phyloP scores from a whole-genome alignment of 2,113 vertebrate species.

The Salvator merianae region DNA sequence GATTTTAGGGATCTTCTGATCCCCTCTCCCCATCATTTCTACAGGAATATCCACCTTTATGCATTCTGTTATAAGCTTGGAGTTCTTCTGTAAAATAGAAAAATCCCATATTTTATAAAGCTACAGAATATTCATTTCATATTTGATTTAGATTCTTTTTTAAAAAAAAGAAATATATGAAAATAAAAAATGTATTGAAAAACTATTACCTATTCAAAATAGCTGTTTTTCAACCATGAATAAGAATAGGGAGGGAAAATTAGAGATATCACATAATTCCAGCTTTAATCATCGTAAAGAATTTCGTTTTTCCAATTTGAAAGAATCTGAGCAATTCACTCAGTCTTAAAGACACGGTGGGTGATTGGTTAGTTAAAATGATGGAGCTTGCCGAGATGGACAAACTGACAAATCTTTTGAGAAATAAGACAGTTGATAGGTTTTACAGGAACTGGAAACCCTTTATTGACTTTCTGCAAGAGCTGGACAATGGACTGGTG shows the following conservation, averaged over 20 bases:
- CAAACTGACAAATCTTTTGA: too few relatives aligned
- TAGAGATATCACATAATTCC: neutral
- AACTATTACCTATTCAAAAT: neutral
- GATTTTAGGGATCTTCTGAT: too few relatives aligned
- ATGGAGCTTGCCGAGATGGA: too few relatives aligned
- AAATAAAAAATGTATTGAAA: too few relatives aligned
- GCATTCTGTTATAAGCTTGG: neutral
- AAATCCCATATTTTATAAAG: neutral
- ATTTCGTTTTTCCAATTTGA: neutral
- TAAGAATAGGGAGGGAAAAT: neutral
- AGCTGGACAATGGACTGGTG: too few relatives aligned
- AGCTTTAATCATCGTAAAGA: neutral
- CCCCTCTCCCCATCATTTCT: neutral
- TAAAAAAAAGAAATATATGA: too few relatives aligned
- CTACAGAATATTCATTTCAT: neutral
- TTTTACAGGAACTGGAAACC: too few relatives aligned
- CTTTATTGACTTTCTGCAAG: too few relatives aligned
- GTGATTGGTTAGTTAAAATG: too few relatives aligned
- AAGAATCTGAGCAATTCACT: neutral
- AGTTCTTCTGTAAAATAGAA: neutral
- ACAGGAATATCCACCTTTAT: neutral
- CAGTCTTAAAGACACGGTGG: too few relatives aligned
- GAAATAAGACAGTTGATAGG: too few relatives aligned
- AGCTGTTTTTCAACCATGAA: too few relatives aligned
- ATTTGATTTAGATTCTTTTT: neutral